These are phyloP conservation scores for Crypturellus undulatus DNA, from an alignment of 2,113 vertebrate genomes.

Conservation along the genomic window DNA sequence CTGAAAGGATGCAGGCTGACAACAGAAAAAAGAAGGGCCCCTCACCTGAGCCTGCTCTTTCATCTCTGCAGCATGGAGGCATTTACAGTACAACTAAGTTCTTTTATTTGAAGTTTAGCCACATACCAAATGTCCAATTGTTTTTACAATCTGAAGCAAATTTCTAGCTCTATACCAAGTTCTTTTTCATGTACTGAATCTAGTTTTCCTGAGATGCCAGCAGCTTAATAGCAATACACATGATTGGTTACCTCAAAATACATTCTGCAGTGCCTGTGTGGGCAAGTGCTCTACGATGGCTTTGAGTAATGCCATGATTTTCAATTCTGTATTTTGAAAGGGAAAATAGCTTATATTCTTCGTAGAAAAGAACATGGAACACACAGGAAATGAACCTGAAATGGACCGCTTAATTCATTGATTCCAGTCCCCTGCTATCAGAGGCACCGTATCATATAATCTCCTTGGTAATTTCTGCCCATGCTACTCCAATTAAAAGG, in stretches of 20 bases:
- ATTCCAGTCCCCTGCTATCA: neutral
- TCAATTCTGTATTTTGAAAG: neutral
- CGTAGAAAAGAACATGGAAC: neutral
- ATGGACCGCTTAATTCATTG: neutral
- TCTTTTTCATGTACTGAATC: neutral
- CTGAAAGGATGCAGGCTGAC: neutral
- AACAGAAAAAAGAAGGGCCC: neutral
- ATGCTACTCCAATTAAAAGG: neutral
- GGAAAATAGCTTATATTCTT: neutral
- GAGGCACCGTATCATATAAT: neutral
- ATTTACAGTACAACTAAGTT: neutral
- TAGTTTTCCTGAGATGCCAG: rapidly evolving
- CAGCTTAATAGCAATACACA: neutral
- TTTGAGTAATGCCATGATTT: neutral
- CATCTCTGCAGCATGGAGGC: neutral
- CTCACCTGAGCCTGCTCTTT: neutral
- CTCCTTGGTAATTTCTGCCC: neutral
- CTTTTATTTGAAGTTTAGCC: neutral
- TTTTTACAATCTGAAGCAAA: neutral
- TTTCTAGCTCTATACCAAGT: neutral
- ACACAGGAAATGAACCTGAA: neutral
- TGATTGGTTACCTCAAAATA: neutral
- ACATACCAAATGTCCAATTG: neutral
- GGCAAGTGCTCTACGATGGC: neutral
- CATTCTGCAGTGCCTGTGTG: neutral